A percentile compares a stretch with the other conserved stretches of the same genome.
Conservation (phyloP, 2,888 invertebrate genomes). For the Apamea anceps region DNA sequence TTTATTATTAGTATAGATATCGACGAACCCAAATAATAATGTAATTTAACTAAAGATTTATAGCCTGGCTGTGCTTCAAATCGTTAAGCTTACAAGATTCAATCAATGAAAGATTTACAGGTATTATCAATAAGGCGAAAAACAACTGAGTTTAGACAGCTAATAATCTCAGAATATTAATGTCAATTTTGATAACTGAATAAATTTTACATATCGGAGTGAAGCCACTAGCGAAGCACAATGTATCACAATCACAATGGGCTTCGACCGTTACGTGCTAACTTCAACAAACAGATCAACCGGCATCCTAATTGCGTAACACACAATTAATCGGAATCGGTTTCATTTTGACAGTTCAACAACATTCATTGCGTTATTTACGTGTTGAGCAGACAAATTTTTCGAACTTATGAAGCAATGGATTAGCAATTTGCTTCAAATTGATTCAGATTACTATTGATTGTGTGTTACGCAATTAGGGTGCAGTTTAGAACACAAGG, state of each 20-base stretch:
- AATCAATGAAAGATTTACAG: slow-evolving; percentile 27
- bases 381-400: too few species aligned
- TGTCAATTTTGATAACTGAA: slow-evolving; percentile 2
- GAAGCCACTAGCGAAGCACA: slow-evolving; percentile 19
- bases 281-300: slow-evolving; percentile 34
- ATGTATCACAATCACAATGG: slow-evolving; percentile 38
- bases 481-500: slow-evolving; percentile 5
- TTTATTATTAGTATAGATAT: background rate
- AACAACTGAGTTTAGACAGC: background rate
- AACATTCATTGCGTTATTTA: too few species aligned
- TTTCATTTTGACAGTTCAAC: too few species aligned
- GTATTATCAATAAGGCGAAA: background rate
- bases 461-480: too few species aligned
- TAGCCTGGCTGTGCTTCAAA: slow-evolving; percentile 25
- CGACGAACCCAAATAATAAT: background rate
- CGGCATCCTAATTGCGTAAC: too few species aligned
- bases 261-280: background rate
- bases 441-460: too few species aligned
- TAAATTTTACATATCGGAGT: slow-evolving; percentile 1
- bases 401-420: too few species aligned
- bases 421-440: too few species aligned
- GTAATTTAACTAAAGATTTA: slow-evolving; percentile 5
- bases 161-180: slow-evolving; percentile 1
- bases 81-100: slow-evolving; percentile 19
- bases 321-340: too few species aligned